phyloP scores from a whole-genome alignment of 2,113 vertebrate genomes.

The Axis porcinus region DNA sequence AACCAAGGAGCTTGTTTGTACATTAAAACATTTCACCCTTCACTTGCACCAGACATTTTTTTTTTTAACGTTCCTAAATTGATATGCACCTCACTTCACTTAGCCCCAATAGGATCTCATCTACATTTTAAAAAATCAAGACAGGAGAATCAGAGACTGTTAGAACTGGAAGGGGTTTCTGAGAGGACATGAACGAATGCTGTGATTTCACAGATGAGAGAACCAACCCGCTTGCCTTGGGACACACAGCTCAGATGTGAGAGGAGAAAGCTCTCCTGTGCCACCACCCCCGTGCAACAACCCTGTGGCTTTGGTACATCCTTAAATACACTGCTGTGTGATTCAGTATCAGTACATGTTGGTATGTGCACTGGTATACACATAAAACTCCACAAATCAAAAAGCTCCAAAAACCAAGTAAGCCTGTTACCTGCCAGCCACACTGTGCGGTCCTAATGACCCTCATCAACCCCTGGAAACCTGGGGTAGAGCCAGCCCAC shows the following conservation, averaged over 20 bases:
- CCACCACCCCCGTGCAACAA: fast-evolving
- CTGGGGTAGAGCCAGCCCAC: not conserved
- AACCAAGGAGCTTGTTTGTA: not conserved
- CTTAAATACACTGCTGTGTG: not conserved
- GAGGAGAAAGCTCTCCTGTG: no score
- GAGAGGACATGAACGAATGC: not conserved
- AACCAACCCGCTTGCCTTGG: fast-evolving
- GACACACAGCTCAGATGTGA: not conserved
- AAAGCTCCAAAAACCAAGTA: not conserved
- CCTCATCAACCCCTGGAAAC: not conserved
- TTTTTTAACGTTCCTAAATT: not conserved
- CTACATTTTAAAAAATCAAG: not conserved
- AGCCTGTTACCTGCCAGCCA: not conserved
- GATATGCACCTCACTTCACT: not conserved
- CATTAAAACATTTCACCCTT: not conserved
- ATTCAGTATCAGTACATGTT: not conserved
- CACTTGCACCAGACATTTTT: not conserved
- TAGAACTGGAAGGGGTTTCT: not conserved
- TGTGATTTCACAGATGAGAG: not conserved
- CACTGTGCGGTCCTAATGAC: not conserved
- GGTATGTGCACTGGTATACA: not conserved
- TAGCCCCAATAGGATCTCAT: not conserved
- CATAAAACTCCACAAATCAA: not conserved
- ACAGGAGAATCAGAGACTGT: not conserved
- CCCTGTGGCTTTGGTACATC: no score